Evolutionary conservation across 2,113 vertebrate genomes (phyloP).

Genomic region (Amia ocellicauda): DNA sequence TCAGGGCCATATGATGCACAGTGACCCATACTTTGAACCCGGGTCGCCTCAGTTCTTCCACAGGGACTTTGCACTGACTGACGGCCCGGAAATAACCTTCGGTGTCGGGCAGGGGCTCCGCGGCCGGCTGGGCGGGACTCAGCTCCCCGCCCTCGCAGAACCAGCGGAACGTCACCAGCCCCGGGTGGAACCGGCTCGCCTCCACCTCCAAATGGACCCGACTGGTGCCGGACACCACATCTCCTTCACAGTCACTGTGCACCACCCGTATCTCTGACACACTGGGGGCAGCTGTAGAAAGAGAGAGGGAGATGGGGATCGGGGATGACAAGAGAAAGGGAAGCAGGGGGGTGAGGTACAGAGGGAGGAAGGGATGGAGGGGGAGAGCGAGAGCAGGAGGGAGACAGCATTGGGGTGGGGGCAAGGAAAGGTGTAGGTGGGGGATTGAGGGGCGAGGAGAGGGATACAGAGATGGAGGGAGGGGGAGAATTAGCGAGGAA

Average conservation of each 20-base stretch:
- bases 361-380: not conserved
- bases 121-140: slow-evolving; percentile 56
- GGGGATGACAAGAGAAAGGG: slow-evolving; percentile 3
- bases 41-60: slow-evolving; percentile 55
- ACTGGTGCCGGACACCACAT: slow-evolving; percentile 36
- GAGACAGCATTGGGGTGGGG: not conserved
- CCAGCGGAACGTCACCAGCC: slow-evolving; percentile 72
- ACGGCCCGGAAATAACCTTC: slow-evolving; percentile 65
- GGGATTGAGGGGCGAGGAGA: no score
- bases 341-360: not conserved
- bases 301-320: not conserved
- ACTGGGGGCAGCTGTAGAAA: not conserved
- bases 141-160: slow-evolving; percentile 71
- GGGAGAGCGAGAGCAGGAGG: not conserved
- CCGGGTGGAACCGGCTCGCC: slow-evolving; percentile 64
- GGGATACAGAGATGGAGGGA: no score
- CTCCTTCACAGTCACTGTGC: not conserved
- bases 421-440: no score
- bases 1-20: slow-evolving; percentile 65
- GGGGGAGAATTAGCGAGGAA: not conserved
- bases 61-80: slow-evolving; percentile 65
- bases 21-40: slow-evolving; percentile 66
- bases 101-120: slow-evolving; percentile 57
- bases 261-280: not conserved
- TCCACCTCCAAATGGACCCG: slow-evolving; percentile 54